Base-by-base conservation (phyloP, 1,140 invertebrate species). In the Drosophila pectinifera region DNA sequence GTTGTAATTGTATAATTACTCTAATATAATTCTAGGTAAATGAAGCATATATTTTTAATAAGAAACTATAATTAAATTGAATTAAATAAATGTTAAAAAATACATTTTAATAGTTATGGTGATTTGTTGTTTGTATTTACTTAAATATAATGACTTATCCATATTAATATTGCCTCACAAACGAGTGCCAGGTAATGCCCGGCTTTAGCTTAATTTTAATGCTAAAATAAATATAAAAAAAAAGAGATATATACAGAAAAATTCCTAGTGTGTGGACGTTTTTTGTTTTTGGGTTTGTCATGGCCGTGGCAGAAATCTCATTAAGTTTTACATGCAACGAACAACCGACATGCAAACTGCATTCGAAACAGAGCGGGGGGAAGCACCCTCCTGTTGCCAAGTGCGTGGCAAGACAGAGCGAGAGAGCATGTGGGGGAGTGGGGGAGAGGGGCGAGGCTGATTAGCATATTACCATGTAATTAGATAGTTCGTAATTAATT, bases 401-500 rank as follows among this genome's bases (percentile, higher is more conserved):
- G 78, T 80, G 78, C 72, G 78, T 81, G 78, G 79, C 65, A 56
- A 53, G 69, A 16, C 18, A 53, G 42, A 59, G 39, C 54, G 41
- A 59, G 64, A 72, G 38, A 16, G 42, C 2, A 42, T n/a, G 69
- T 5, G 20, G 34, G 24, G 41, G 61, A 10, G 16, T 5, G 57
- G 11, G 57, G 11, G 42, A 8, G 41, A 62, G 36, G 34, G 67
- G 53, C 59, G 42, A 46, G 68, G 61, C 82, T 86, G 75, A 70
- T 86, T 86, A 89, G 79, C 82, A 86, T 89, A 89, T 79, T 83
- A 61, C 61, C 74, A 55, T 69, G 56, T 89, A 89, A 86, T 86
- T 86, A 84, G 70, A 84, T 84, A 75, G 80, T 84, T 84, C 67
- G 75, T 75, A 79, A 86, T 75, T 85, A 61, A 88, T 79, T 79